phyloP scores from a whole-genome alignment of 2,888 invertebrate species.

The Synergus itoensis region DNA sequence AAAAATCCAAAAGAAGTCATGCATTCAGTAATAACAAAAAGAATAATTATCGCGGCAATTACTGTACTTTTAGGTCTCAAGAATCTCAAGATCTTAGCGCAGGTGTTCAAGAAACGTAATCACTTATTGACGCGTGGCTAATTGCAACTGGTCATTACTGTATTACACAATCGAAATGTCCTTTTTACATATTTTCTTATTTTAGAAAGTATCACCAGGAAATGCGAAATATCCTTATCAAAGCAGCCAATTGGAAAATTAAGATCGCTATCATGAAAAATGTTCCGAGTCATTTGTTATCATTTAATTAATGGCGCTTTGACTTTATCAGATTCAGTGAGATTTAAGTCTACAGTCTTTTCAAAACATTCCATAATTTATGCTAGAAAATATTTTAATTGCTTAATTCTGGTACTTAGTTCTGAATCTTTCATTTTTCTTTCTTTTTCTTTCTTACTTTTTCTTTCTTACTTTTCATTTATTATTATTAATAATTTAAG shows the following conservation, averaged over 20 bases:
- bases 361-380: background rate
- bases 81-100: background rate
- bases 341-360: background rate
- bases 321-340: background rate
- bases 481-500: background rate
- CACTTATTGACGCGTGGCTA: constrained; percentile 15
- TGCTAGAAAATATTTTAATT: background rate
- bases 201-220: constrained; percentile 27
- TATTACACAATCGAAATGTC: constrained; percentile 10
- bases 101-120: constrained; percentile 40
- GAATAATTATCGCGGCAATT: constrained; percentile 19
- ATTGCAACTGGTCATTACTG: background rate
- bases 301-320: background rate
- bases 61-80: background rate
- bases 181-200: constrained; percentile 20
- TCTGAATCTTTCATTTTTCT: too few relatives aligned
- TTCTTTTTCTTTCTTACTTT: too few relatives aligned
- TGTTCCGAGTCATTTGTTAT: background rate
- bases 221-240: background rate
- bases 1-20: constrained; percentile 14
- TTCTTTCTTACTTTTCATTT: too few relatives aligned
- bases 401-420: background rate
- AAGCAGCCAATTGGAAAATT: constrained; percentile 12
- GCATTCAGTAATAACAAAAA: background rate
- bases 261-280: background rate